A percentile compares a stretch with the other conserved stretches of the same genome.
These are phyloP conservation scores for Nerophis ophidion DNA, from an alignment of 2,113 vertebrate species.

Conservation along the genomic window DNA sequence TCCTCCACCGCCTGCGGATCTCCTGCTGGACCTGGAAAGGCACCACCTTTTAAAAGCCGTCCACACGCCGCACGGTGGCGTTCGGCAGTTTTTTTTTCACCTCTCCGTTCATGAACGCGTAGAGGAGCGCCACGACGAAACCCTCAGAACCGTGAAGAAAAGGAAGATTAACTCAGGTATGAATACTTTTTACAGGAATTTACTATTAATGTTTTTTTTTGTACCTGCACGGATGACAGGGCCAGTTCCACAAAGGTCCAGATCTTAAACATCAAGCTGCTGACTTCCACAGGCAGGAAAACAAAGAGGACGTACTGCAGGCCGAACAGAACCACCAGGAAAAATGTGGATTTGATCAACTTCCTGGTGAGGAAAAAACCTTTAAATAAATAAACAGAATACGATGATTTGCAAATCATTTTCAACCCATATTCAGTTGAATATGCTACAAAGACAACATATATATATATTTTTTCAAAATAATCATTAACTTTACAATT, in stretches of 20 bases:
- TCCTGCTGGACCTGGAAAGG: constrained; percentile 67
- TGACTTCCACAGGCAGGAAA: constrained; percentile 79
- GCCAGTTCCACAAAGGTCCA: constrained; percentile 83
- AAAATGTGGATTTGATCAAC: constrained; percentile 87
- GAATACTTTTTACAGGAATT: not conserved
- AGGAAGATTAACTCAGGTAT: not conserved
- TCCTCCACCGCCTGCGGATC: constrained; percentile 63
- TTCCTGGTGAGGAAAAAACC: constrained; percentile 66
- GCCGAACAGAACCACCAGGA: constrained; percentile 91
- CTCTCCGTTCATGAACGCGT: constrained; percentile 74
- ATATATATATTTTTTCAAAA: too few species aligned
- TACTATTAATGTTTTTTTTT: not conserved
- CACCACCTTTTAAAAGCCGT: not conserved
- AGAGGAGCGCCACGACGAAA: constrained; percentile 71
- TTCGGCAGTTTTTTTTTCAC: constrained; percentile 44
- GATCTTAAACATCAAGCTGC: constrained; percentile 71
- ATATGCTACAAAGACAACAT: too few species aligned
- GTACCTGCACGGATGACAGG: constrained; percentile 90
- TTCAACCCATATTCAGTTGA: too few species aligned
- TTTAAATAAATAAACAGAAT: too few species aligned
- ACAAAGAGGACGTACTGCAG: constrained; percentile 88
- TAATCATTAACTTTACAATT: too few species aligned
- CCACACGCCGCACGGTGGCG: not conserved
- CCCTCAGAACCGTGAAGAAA: constrained; percentile 43
- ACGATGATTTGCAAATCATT: too few species aligned